These are phyloP conservation scores for Pocillopora damicornis DNA, from an alignment of 64 coral and sea anemone species.

Conservation along the genomic window DNA sequence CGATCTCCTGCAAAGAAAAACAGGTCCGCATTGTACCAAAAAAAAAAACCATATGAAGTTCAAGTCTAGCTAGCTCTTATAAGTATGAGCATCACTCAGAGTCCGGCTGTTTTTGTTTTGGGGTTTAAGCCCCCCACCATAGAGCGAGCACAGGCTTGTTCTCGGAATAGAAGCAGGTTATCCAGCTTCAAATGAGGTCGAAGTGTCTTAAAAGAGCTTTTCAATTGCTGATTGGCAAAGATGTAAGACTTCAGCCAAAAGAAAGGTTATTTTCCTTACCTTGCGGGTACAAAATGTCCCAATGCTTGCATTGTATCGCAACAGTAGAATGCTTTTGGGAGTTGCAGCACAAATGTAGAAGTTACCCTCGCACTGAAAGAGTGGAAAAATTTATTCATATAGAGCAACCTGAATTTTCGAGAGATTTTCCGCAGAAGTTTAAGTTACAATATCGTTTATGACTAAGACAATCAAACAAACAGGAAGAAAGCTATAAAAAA, in stretches of 20 bases:
- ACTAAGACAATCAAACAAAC: background rate
- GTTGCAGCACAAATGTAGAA: conserved; percentile 76
- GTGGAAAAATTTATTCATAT: background rate
- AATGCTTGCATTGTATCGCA: conserved; percentile 91
- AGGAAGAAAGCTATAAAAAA: background rate
- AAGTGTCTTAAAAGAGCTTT: background rate
- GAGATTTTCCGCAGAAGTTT: no score
- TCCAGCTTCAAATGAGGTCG: no score
- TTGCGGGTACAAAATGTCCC: conserved; percentile 84
- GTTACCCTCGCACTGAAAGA: conserved; percentile 61
- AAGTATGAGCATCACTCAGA: no score
- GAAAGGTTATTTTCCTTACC: conserved; percentile 38
- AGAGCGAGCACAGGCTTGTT: no score
- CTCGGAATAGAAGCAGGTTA: no score
- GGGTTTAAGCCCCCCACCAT: no score
- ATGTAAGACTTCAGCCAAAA: background rate
- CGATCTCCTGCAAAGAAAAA: conserved; percentile 72
- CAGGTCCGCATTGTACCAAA: background rate
- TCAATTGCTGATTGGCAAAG: no score
- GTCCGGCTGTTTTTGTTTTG: no score
- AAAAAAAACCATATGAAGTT: background rate
- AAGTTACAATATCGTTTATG: background rate
- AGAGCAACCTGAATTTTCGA: no score
- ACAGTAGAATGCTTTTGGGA: conserved; percentile 78
- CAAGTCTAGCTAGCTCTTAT: no score